Base-by-base conservation (phyloP, 2,797 vertebrate species). In the Paguma larvata region DNA sequence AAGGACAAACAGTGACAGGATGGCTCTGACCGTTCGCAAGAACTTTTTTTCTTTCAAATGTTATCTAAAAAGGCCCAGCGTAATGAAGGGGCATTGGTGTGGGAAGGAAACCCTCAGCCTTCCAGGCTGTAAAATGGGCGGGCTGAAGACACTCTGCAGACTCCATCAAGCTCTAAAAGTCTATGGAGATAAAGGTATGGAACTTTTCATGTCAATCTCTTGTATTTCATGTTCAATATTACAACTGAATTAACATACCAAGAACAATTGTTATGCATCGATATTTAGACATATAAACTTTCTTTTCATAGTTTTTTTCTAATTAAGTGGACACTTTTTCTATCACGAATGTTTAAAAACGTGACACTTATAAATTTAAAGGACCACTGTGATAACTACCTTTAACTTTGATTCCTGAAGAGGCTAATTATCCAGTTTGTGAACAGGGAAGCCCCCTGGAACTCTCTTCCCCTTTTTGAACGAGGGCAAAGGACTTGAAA, bases 401-500 rank as follows among this genome's bases (percentile, higher is more conserved):
- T 84, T 87, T 67, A 86, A 91, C 23, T 73, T 21, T 77, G 53
- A 56, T 87, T 92, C 72, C 70, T 41, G 46, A 53, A 92, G 21
- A 46, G 53, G 75, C 48, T 73, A 80, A 89, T 94, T 59, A 78
- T 25, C 19, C 23, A 93, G 44, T 75, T 85, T 78, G 80, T 62
- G 75, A 96, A 38, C 16, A 25, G 25, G n/a, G 48, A 82, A 94
- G n/a, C 18, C 34, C 32, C 27, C 59, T 51, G 51, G 65, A 77
- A 27, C n/a, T 91, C 32, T 91, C 46, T 53, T 91, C 68, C 32
- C 41, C 51, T 46, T 86, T 85, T 77, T 96, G 84, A 95, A 87
- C 59, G 79, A 21, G 59, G 56, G 41, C 18, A 94, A 88, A 85
- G n/a, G 78, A 85, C 34, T 34, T n/a, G 15, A 63, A 65, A 59